Evolutionary conservation across 2,113 vertebrate species (phyloP), one percentile per base, ranked within the genome.

Genomic region (Apodemus sylvaticus): DNA sequence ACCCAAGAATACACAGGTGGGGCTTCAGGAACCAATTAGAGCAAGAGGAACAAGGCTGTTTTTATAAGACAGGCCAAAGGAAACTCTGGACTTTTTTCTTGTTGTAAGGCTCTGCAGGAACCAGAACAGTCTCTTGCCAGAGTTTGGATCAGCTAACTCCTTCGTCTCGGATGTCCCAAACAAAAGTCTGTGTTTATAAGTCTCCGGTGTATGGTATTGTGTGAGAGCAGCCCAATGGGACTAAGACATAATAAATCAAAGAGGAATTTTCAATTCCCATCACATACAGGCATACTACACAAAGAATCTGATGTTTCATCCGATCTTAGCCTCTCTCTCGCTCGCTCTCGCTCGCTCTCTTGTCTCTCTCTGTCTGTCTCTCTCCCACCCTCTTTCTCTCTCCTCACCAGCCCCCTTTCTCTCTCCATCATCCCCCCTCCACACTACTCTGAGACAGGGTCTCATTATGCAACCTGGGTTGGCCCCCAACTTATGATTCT

Each of bases 301-400:
- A 77, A 74, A 92, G 42, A 90, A 36, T 17, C 17, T 24, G 1
- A 55, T 77, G 5, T 39, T 95, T 24, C 36, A 11, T 60, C n/a
- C n/a, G 3, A 39, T 86, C 20, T 90, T 86, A n/a, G 3, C 45
- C 5, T 42, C 20, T 2, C 14, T 42, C 19, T 39, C 34, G 20
- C 17, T 81, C 31, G 16, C 13, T 31, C 9, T 81, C 53, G n/a
- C 19, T 55, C 16, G 20, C 31, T 60, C 3, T 60, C 34, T 20
- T 16, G n/a, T 34, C 7, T 79, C 14, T 31, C 14, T 31, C 10
- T 81, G 20, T 58, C 34, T 55, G 0, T n/a, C 19, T 62, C 5
- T n/a, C 8, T 1, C 12, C 31, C 5, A 17, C 31, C 10, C 8
- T 22, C 20, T 22, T 6, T n/a, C 19, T 58, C 4, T 62, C 5